A percentile compares a stretch with the other conserved stretches of the same genome.
Evolutionary conservation across 2,888 invertebrate genomes (phyloP).

Genomic region (Dione juno): DNA sequence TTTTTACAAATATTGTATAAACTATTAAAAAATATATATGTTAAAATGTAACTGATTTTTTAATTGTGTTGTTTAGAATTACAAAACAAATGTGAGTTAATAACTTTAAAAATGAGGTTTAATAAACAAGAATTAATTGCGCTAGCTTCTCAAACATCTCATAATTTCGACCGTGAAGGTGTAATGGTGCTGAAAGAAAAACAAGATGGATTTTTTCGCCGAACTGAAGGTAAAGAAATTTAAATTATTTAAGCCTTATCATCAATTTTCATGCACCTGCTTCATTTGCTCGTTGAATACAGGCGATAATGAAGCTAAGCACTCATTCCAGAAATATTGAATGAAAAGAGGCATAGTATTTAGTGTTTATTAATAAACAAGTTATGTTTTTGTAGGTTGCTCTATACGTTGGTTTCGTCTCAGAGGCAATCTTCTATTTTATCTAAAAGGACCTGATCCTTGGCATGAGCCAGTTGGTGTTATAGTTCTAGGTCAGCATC

Average conservation of each 20-base stretch:
- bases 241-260: not conserved
- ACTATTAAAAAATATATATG: not conserved
- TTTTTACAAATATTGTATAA: too few species aligned
- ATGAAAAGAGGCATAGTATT: too few species aligned
- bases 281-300: not conserved
- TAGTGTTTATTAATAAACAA: not conserved
- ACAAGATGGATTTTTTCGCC: conserved; percentile 95
- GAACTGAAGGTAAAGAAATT: conserved; percentile 91
- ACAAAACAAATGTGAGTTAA: conserved; percentile 36
- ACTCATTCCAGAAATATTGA: not conserved
- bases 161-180: conserved; percentile 96
- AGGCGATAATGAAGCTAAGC: not conserved
- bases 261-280: not conserved
- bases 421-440: conserved; percentile 96
- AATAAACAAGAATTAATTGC: conserved; percentile 94
- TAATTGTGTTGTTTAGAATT: conserved; percentile 41
- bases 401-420: conserved; percentile 90
- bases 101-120: conserved; percentile 88
- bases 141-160: conserved; percentile 92
- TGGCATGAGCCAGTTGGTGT: conserved; percentile 95
- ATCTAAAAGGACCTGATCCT: conserved; percentile 94
- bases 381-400: conserved; percentile 56
- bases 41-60: not conserved
- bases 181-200: conserved; percentile 92
- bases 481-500: conserved; percentile 94